These are phyloP conservation scores for Coenobita brevimanus DNA, from an alignment of 1,140 invertebrate genomes.

Conservation along the genomic window DNA sequence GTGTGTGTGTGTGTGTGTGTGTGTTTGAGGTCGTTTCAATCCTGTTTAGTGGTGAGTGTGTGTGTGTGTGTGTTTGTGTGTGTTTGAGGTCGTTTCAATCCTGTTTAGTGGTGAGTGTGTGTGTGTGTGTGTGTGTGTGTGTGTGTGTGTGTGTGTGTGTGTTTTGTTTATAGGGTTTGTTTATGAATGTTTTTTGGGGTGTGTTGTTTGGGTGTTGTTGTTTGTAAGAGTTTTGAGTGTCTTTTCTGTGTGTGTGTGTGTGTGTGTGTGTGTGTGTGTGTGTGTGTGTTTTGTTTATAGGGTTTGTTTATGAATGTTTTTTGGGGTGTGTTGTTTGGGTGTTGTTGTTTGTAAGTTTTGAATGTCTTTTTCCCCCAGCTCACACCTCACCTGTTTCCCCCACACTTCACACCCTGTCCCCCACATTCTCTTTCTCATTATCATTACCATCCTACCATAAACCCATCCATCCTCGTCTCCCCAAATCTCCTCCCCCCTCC, in stretches of 20 bases:
- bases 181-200: not conserved
- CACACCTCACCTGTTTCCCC: too few species aligned
- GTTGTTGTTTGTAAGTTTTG: not conserved
- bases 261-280: slow-evolving; percentile 22
- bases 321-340: not conserved
- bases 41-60: not conserved
- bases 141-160: slow-evolving; percentile 18
- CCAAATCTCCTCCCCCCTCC: too few species aligned
- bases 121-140: slow-evolving; percentile 5
- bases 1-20: too few species aligned
- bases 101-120: too few species aligned
- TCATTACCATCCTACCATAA: too few species aligned
- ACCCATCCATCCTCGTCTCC: too few species aligned
- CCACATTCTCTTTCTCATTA: too few species aligned
- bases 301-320: not conserved
- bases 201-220: not conserved
- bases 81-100: too few species aligned
- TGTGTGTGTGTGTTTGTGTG: too few species aligned
- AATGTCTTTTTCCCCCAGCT: not conserved
- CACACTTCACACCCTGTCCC: too few species aligned
- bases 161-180: not conserved
- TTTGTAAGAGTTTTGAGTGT: slow-evolving; percentile 9
- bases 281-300: not conserved
- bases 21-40: too few species aligned
- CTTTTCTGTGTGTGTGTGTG: not conserved